Evolutionary conservation across 2,113 vertebrate species (phyloP).

Genomic region (Tonatia bakeri): DNA sequence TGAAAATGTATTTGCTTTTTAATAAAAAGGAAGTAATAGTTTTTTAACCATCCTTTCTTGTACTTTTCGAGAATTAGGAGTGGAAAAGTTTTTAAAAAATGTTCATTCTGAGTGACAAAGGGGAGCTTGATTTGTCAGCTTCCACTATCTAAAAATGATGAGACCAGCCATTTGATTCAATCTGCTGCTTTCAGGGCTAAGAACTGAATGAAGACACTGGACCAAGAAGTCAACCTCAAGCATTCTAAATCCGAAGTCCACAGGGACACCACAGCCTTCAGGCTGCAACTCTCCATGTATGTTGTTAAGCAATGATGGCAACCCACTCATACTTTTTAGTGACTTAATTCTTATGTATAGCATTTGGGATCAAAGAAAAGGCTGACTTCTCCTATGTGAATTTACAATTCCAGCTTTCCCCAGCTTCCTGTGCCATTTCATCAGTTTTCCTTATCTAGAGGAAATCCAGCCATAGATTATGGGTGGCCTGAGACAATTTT

Average conservation of each 20-base stretch:
- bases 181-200: not conserved
- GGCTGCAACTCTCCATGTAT: not conserved
- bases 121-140: not conserved
- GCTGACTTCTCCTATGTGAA: not conserved
- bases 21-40: not conserved
- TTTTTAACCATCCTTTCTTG: not conserved
- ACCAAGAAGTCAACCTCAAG: not conserved
- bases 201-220: not conserved
- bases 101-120: not conserved
- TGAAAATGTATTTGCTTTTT: not conserved
- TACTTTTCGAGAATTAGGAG: not conserved
- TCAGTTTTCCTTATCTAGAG: not conserved
- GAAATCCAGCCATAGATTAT: not conserved
- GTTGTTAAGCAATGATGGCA: not conserved
- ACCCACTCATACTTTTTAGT: not conserved
- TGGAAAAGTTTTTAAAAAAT: not conserved
- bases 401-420: not conserved
- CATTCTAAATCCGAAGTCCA: not conserved
- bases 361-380: not conserved
- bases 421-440: not conserved
- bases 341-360: not conserved
- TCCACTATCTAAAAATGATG: not conserved
- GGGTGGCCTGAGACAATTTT: not conserved
- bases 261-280: accelerated
- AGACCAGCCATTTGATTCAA: too few relatives aligned